phyloP scores from a whole-genome alignment of 2,797 vertebrate species.

The Falco peregrinus region DNA sequence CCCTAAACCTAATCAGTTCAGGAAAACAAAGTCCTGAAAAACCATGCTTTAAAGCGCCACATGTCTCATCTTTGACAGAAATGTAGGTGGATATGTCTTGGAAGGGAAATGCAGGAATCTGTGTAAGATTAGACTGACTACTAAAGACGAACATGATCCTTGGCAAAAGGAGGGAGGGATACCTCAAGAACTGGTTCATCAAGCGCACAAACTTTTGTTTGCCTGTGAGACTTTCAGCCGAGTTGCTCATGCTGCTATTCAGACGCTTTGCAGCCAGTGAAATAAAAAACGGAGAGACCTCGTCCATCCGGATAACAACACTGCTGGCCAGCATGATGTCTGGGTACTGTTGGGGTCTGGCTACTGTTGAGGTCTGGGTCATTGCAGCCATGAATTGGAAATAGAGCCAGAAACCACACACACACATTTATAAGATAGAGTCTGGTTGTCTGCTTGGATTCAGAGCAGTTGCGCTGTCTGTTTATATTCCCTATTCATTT shows the following conservation, averaged over 20 bases:
- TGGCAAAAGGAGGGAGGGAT: not conserved
- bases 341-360: not conserved
- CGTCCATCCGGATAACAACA: not conserved
- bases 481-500: not conserved
- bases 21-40: conserved; percentile 1
- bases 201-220: not conserved
- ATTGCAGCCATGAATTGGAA: not conserved
- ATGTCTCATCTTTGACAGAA: not conserved
- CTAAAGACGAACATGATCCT: not conserved
- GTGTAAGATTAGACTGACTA: not conserved
- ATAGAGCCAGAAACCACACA: not conserved
- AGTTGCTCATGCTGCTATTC: not conserved
- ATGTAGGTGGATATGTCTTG: not conserved
- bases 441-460: not conserved
- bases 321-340: not conserved
- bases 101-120: not conserved
- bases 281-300: not conserved
- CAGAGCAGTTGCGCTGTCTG: not conserved
- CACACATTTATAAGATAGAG: not conserved
- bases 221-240: not conserved
- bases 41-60: not conserved
- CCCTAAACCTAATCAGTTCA: not conserved
- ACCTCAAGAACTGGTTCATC: not conserved
- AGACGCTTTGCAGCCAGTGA: not conserved
- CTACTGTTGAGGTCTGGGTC: not conserved